phyloP scores from a whole-genome alignment of 92 coral and sea anemone genomes.

The Porites divaricata region DNA sequence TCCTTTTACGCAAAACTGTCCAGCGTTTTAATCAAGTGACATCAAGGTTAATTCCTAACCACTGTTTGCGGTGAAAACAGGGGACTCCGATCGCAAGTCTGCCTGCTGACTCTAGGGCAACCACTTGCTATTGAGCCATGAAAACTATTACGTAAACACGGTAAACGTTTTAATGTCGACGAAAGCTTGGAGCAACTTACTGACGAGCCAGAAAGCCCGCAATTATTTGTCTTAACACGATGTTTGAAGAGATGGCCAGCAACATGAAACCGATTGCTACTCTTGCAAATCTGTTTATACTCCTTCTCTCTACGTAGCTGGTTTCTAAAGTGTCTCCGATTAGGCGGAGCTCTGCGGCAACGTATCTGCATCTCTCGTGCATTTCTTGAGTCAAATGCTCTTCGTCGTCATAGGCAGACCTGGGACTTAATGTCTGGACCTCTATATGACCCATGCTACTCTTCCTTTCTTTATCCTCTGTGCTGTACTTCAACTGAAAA shows the following conservation, averaged over 20 bases:
- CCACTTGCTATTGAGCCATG: too few relatives aligned
- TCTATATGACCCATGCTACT: conserved; percentile 5
- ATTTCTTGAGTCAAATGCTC: conserved; percentile 1
- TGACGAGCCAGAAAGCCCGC: background rate
- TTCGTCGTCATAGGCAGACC: background rate
- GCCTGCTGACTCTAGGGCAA: too few relatives aligned
- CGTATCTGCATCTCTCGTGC: conserved; percentile 25
- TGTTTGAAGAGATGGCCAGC: conserved; percentile 21
- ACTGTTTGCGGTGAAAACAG: background rate
- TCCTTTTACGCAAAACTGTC: background rate
- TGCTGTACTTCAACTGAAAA: background rate
- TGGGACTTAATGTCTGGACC: background rate
- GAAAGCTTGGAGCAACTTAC: background rate
- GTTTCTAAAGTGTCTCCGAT: conserved; percentile 33
- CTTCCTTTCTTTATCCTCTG: background rate
- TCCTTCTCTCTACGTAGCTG: background rate
- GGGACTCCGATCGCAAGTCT: too few relatives aligned
- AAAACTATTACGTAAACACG: too few relatives aligned
- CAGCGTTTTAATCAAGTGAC: background rate
- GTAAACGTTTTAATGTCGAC: too few relatives aligned
- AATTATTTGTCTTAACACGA: background rate
- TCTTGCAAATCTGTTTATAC: background rate
- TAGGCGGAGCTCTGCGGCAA: conserved; percentile 17
- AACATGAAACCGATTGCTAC: conserved; percentile 10
- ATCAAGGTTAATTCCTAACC: background rate